phyloP scores from a whole-genome alignment of 2,113 vertebrate species.

The Phaethornis superciliosus region DNA sequence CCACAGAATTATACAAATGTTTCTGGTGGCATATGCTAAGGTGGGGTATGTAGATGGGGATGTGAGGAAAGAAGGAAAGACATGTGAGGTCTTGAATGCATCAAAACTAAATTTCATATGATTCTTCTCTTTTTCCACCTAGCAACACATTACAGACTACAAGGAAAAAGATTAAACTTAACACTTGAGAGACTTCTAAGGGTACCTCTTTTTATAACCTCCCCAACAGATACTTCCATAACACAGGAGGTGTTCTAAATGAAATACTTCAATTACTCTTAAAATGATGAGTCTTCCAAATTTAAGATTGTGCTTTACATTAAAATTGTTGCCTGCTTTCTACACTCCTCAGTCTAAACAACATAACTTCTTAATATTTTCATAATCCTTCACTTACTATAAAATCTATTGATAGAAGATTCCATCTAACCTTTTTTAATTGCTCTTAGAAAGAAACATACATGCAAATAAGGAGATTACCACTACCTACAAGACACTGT shows the following conservation, averaged over 20 bases:
- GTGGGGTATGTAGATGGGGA: background rate
- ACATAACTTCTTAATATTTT: background rate
- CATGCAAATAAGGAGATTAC: background rate
- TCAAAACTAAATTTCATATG: background rate
- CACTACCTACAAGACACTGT: background rate
- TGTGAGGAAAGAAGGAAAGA: background rate
- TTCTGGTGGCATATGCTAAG: background rate
- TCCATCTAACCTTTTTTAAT: background rate
- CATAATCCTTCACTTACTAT: background rate
- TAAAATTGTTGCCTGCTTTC: background rate
- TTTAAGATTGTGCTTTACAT: background rate
- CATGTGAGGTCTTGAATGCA: background rate
- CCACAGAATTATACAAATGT: background rate
- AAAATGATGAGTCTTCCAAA: background rate
- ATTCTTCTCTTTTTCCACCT: background rate
- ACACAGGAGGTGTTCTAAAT: background rate
- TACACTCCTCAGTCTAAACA: background rate
- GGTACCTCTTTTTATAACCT: background rate
- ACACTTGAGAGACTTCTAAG: no score
- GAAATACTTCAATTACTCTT: background rate
- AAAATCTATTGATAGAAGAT: background rate
- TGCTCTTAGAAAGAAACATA: background rate
- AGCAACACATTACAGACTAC: background rate
- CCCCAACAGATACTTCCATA: background rate
- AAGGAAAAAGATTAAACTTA: background rate